Evolutionary conservation across 2,888 invertebrate species (phyloP).

Genomic region (Nomada fabriciana): DNA sequence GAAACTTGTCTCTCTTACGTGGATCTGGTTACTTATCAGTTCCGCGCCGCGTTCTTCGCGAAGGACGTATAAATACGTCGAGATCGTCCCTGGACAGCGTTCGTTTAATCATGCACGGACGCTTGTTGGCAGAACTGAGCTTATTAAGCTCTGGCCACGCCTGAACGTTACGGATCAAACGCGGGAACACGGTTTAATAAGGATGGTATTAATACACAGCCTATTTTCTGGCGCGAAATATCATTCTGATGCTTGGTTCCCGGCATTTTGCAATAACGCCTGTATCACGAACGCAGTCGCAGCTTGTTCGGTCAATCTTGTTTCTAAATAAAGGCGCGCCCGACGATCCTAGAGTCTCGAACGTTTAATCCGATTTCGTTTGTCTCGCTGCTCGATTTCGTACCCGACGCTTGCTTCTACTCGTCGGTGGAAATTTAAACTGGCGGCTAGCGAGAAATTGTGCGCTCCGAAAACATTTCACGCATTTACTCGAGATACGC

Average conservation of each 20-base stretch:
- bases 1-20: too few relatives aligned
- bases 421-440: too few relatives aligned
- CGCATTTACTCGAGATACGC: too few relatives aligned
- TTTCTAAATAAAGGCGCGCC: slow-evolving; percentile 1
- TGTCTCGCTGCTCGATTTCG: background rate
- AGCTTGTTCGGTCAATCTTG: background rate
- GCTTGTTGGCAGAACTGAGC: slow-evolving; percentile 69
- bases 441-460: too few relatives aligned
- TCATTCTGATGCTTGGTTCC: slow-evolving; percentile 37
- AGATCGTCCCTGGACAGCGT: slow-evolving; percentile 23
- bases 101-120: slow-evolving; percentile 37
- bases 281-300: slow-evolving; percentile 11
- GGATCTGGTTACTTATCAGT: background rate
- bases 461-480: too few relatives aligned
- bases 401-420: background rate
- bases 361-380: too few relatives aligned
- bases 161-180: slow-evolving; percentile 67
- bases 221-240: slow-evolving; percentile 62
- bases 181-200: slow-evolving; percentile 71
- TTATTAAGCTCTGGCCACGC: slow-evolving; percentile 74
- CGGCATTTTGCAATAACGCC: slow-evolving; percentile 24
- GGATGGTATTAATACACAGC: slow-evolving; percentile 74
- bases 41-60: background rate
- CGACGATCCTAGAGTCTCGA: background rate
- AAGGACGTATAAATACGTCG: slow-evolving; percentile 48